Evolutionary conservation across 2,797 vertebrate species (phyloP).

Genomic region (Zonotrichia albicollis): DNA sequence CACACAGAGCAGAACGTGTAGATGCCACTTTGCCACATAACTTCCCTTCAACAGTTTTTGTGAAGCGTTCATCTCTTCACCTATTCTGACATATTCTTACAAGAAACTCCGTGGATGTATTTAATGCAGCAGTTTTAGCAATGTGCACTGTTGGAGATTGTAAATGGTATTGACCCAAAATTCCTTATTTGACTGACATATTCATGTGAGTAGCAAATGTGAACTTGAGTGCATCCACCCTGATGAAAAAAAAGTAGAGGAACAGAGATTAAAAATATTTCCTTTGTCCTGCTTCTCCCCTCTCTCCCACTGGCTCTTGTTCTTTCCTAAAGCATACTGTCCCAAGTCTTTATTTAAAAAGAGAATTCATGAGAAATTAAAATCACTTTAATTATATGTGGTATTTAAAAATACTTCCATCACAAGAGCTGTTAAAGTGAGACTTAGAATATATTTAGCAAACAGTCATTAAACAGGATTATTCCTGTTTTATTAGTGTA

Average conservation of each 20-base stretch:
- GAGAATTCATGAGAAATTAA: background rate
- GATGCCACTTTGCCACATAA: background rate
- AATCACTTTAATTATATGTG: background rate
- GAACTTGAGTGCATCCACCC: background rate
- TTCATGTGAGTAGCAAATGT: background rate
- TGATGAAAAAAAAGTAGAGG: background rate
- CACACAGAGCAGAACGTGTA: background rate
- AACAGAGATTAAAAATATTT: background rate
- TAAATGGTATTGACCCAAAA: background rate
- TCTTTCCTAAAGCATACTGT: background rate
- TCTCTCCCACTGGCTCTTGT: background rate
- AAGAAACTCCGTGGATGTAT: background rate
- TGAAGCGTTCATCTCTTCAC: background rate
- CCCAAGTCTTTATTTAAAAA: background rate
- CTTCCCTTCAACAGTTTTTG: background rate
- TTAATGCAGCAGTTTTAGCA: background rate
- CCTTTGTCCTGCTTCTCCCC: background rate
- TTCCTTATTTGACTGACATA: rapidly evolving
- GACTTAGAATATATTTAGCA: background rate
- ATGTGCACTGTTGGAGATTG: background rate
- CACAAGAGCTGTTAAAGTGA: background rate
- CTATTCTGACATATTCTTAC: background rate
- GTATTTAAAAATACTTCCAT: background rate
- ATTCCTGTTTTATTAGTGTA: background rate
- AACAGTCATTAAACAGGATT: background rate